Conservation (phyloP, 1,140 invertebrate species). For the Littorina saxatilis region DNA sequence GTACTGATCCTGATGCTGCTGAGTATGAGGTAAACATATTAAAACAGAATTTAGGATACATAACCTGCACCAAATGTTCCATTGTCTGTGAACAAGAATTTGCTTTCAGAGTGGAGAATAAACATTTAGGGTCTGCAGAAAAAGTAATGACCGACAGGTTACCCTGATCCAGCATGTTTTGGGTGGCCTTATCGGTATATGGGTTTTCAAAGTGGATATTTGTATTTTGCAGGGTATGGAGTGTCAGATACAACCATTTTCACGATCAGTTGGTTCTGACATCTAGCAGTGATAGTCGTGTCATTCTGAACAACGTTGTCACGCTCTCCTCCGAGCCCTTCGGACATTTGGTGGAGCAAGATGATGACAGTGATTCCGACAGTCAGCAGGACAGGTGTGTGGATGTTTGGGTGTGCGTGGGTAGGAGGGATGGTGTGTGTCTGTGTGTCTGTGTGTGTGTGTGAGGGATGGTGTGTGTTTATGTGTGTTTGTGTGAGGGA, state of each 20-base stretch:
- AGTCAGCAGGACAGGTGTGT: slow-evolving; percentile 59
- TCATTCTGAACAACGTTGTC: slow-evolving; percentile 89
- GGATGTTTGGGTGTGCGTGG: neutral
- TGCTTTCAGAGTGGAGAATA: too few species aligned
- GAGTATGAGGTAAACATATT: neutral
- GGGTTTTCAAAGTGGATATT: too few species aligned
- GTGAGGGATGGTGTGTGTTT: neutral
- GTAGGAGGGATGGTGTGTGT: neutral
- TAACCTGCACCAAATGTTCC: too few species aligned
- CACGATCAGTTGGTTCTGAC: slow-evolving; percentile 98
- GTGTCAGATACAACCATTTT: slow-evolving; percentile 94
- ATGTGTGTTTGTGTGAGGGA: neutral
- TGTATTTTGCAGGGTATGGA: slow-evolving; percentile 91
- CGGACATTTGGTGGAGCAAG: slow-evolving; percentile 79
- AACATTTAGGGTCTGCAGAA: too few species aligned
- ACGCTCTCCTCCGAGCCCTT: slow-evolving; percentile 91
- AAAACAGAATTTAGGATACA: too few species aligned
- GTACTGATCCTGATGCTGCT: neutral
- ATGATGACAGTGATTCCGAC: slow-evolving; percentile 76
- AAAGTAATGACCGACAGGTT: too few species aligned
- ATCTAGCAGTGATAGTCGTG: slow-evolving; percentile 94
- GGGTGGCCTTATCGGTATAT: too few species aligned
- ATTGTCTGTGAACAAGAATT: too few species aligned
- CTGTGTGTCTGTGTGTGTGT: neutral
- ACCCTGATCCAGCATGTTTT: too few species aligned